Conservation (phyloP, 2,888 invertebrate genomes). For the Acleris laterana region DNA sequence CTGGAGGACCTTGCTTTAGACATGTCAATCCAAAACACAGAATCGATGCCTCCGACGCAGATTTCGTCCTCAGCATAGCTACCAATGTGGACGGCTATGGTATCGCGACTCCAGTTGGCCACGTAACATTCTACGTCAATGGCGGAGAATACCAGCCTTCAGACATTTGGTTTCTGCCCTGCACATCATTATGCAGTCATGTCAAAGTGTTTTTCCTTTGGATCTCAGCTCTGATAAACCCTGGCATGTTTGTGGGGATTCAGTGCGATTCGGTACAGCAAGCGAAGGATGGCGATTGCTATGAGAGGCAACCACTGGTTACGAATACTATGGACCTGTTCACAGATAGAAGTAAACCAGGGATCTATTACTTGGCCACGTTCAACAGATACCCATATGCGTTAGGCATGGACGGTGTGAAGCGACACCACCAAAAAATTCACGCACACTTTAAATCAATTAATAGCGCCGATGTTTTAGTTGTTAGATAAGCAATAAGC, state of each 20-base stretch:
- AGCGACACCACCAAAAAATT: conserved; percentile 51
- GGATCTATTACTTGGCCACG: conserved; percentile 58
- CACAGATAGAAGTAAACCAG: conserved; percentile 49
- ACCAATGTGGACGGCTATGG: conserved; percentile 47
- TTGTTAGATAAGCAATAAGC: too few species aligned
- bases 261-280: conserved; percentile 59
- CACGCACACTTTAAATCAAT: background rate
- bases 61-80: conserved; percentile 42
- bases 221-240: conserved; percentile 55
- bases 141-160: conserved; percentile 62
- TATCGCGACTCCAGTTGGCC: conserved; percentile 44
- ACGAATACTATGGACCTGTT: conserved; percentile 55
- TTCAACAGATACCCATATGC: conserved; percentile 47
- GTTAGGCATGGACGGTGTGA: conserved; percentile 61
- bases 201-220: conserved; percentile 52
- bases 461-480: conserved; percentile 8
- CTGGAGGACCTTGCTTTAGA: conserved; percentile 48
- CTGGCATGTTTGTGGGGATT: conserved; percentile 54
- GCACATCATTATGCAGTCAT: conserved; percentile 57
- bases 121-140: conserved; percentile 50
- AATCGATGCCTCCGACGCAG: conserved; percentile 45
- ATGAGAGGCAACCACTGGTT: conserved; percentile 49
- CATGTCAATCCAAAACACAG: conserved; percentile 41
- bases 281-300: conserved; percentile 56
- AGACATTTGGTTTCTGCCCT: conserved; percentile 51